Base-by-base conservation (phyloP, 2,888 invertebrate genomes). In the Trachelus iudaicus region DNA sequence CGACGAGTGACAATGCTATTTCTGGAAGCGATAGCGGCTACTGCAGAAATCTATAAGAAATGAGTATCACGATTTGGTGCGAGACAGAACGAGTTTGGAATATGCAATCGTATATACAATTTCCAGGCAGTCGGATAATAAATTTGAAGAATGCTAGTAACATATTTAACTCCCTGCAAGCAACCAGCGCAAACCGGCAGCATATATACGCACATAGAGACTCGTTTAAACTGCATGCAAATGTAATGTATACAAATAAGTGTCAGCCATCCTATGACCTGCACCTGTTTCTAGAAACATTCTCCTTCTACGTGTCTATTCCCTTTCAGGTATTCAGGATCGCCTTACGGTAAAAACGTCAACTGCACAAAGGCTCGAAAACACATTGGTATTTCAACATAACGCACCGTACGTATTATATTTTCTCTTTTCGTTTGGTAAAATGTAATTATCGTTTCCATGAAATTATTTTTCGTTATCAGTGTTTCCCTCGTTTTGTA, bases 221-320 rank as follows among this genome's bases (percentile, higher is more conserved):
- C 1, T 71, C 13, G 1, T 31, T 31, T 71, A 12, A 71, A 71
- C 31, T 6, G 71, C 33, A 71, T 71, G 34, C 71, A 71, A 34
- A 71, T 71, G 71, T 71, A 71, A 71, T 31, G 31, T 34, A 34
- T 71, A 71, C 71, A 71, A 71, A 71, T 33, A 71, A 33, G 23
- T 56, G 56, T 56, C 56, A 56, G 23, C 56, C 56, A 56, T 56
- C 23, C 71, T 23, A 71, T 71, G 31, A 33, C 71, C 31, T 33
- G 71, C 71, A 34, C 71, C 71, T 71, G 71, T 56, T 56, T 56
- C 56, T 56, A 56, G 56, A 56, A 56, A 56, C 23, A 56, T 23
- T 56, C 9, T 56, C 56, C 56, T 56, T 23, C 56, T 56, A 23
- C 56, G 23, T 56, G 56, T 56, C 56, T 56, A 56, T 56, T 56